These are phyloP conservation scores for Mamestra configurata DNA, from an alignment of 1,140 invertebrate species.

Conservation along the genomic window DNA sequence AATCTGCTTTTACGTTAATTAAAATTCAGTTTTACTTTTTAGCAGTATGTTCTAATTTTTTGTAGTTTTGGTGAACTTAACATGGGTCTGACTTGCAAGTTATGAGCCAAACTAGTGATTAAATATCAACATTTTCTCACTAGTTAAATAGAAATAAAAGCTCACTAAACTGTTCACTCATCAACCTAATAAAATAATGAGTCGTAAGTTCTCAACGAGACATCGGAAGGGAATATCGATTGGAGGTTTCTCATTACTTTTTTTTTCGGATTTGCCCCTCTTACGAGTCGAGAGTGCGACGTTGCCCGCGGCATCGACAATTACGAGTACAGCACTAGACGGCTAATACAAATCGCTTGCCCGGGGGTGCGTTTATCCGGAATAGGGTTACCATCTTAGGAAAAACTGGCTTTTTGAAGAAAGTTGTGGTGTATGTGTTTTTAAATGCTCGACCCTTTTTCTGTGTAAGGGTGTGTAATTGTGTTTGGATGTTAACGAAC, in stretches of 20 bases:
- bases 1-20: conserved; percentile 3
- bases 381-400: conserved; percentile 55
- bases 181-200: conserved; percentile 49
- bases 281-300: conserved; percentile 74
- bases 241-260: conserved; percentile 72
- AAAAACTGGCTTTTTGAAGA: conserved; percentile 47
- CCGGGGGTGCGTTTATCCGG: conserved; percentile 82
- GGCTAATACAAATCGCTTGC: conserved; percentile 86
- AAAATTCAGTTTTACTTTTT: neutral
- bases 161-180: neutral
- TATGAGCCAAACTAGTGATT: too few species aligned
- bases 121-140: too few species aligned
- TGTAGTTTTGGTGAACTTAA: neutral
- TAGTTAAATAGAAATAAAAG: neutral
- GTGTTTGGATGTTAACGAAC: conserved; percentile 40
- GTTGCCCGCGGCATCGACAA: conserved; percentile 82
- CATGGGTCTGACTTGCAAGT: too few species aligned
- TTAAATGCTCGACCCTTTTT: conserved; percentile 40
- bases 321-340: conserved; percentile 84
- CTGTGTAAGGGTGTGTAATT: conserved; percentile 28
- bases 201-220: conserved; percentile 46
- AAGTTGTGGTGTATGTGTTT: conserved; percentile 26
- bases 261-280: conserved; percentile 73
- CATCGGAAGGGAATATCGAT: conserved; percentile 65
- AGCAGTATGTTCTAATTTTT: neutral